Evolutionary conservation across 2,888 invertebrate species (phyloP).

Genomic region (Pyrrhia umbra): DNA sequence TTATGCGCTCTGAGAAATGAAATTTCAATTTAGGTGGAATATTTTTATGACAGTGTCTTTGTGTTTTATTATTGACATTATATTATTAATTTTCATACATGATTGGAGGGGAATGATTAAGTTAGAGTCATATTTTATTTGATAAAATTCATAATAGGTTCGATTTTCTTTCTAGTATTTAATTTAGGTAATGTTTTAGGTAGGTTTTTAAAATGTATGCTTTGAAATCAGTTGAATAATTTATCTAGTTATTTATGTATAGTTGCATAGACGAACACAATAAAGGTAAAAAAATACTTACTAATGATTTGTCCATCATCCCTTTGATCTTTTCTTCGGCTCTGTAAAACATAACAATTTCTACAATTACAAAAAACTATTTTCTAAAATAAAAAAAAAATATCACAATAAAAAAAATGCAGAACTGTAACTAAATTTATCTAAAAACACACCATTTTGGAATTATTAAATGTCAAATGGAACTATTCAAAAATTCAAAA

Average conservation of each 20-base stretch:
- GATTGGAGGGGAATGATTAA: neutral
- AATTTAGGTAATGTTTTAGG: too few species aligned
- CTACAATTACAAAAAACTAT: constrained; percentile 25
- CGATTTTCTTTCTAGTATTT: too few species aligned
- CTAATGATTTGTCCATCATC: constrained; percentile 89
- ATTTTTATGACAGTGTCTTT: constrained; percentile 22
- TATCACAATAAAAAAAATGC: constrained; percentile 5
- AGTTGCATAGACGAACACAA: neutral
- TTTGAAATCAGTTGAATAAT: neutral
- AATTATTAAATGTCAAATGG: constrained; percentile 60
- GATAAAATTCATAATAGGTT: neutral
- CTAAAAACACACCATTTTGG: constrained; percentile 80
- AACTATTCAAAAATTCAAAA: constrained; percentile 49
- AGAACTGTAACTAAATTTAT: neutral
- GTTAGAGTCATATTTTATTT: neutral
- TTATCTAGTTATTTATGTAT: neutral
- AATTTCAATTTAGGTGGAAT: constrained; percentile 32
- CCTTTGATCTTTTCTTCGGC: constrained; percentile 73
- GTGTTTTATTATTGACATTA: neutral
- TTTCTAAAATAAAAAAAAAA: constrained; percentile 25
- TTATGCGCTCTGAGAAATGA: constrained; percentile 25
- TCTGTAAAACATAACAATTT: constrained; percentile 70
- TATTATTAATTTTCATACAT: neutral
- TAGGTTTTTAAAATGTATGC: too few species aligned
- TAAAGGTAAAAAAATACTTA: constrained; percentile 72